Base-by-base conservation (phyloP, 2,797 vertebrate genomes). In the Notoglanidium macrostoma region DNA sequence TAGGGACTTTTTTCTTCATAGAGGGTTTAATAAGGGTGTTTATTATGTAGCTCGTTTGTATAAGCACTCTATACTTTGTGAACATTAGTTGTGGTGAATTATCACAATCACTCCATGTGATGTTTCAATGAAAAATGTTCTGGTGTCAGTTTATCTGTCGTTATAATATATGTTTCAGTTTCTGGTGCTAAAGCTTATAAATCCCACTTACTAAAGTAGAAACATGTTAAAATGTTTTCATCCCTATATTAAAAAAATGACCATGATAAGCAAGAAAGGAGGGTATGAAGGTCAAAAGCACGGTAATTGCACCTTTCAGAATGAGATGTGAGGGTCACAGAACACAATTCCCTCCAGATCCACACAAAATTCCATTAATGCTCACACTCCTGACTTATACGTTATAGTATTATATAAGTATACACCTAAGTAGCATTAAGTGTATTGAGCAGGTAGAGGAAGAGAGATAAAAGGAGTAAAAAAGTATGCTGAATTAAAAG, bases 271-370 rank as follows among this genome's bases (percentile, higher is more conserved):
- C 35, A 76, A 76, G 46, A 83, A 83, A 67, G 51, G 61, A 87
- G 44, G n/a, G 55, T 61, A 74, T 49, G 51, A 57, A 35, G 55
- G 29, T 76, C 68, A 67, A 95, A 95, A 95, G 92, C 90, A 90
- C 76, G 86, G 8, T 92, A 89, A 94, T 94, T 94, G 92, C 85
- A 92, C 86, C 61, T 91, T 92, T 81, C 88, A 32, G 46, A 89
- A 19, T 59, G 86, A 87, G 91, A 89, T 82, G 87, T 17, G 32
- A 61, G 79, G 83, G 76, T 76, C 88, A 26, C 83, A 87, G 81
- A 73, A 79, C 85, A 87, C 84, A 74, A 79, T 87, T 87, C 49
- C 67, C 74, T 59, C 72, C 5, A 6, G 6, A 78, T 55, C 55
- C 19, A 6, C 21, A 44, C 35, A 40, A 23, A 35, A 81, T 79